A percentile compares a stretch with the other conserved stretches of the same genome.
Evolutionary conservation across 2,888 invertebrate species (phyloP).

Genomic region (Thecocarcelia acutangulata): DNA sequence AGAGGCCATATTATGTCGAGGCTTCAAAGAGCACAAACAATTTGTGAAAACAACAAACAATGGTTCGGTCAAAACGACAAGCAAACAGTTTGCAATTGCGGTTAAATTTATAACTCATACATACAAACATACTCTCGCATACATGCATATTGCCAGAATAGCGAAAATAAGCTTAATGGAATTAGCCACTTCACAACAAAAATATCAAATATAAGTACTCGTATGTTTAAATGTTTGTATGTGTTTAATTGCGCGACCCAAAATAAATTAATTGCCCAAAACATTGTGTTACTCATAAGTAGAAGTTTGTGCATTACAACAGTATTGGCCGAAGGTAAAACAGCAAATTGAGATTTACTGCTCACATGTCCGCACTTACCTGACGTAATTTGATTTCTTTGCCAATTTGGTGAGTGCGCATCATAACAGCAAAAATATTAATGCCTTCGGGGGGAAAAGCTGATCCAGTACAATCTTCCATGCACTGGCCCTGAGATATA

Average conservation of each 20-base stretch:
- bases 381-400: conserved; percentile 84
- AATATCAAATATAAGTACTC: conserved; percentile 10
- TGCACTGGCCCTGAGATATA: conserved; percentile 86
- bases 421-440: conserved; percentile 85
- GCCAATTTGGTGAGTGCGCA: conserved; percentile 85
- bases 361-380: no score
- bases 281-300: conserved; percentile 10
- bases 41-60: conserved; percentile 3
- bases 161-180: not conserved
- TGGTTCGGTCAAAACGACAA: not conserved
- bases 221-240: not conserved
- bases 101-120: conserved; percentile 3
- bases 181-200: conserved; percentile 1
- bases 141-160: not conserved
- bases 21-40: conserved; percentile 19
- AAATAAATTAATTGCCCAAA: not conserved
- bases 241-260: no score
- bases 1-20: conserved; percentile 42
- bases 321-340: not conserved
- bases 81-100: conserved; percentile 1
- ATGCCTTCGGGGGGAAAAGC: conserved; percentile 84
- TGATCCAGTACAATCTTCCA: conserved; percentile 81
- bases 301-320: not conserved
- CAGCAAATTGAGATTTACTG: not conserved
- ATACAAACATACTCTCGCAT: not conserved